Evolutionary conservation across 2,888 invertebrate species (phyloP).

Genomic region (Pardosa pseudoannulata): DNA sequence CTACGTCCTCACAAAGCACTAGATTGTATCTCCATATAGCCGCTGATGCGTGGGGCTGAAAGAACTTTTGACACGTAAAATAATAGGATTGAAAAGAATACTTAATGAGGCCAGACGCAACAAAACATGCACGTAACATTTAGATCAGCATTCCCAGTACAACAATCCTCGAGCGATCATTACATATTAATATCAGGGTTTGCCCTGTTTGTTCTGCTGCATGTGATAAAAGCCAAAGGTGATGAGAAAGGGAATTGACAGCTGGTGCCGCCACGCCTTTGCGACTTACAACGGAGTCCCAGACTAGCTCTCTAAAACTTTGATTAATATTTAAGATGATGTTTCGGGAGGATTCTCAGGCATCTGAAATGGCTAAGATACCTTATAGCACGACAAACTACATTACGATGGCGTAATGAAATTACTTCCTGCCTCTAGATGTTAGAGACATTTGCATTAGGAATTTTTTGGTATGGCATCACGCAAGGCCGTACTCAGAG

Average conservation of each 20-base stretch:
- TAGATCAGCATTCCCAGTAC: background rate
- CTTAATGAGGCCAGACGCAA: background rate
- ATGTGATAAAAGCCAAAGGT: background rate
- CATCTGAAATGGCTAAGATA: too few species aligned
- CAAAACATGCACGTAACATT: background rate
- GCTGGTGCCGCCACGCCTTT: constrained; percentile 1
- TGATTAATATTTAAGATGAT: background rate
- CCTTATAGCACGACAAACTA: too few species aligned
- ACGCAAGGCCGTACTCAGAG: too few species aligned
- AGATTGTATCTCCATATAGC: too few species aligned
- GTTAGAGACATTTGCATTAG: too few species aligned
- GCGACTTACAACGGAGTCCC: background rate
- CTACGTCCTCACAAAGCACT: too few species aligned
- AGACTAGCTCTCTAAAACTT: background rate
- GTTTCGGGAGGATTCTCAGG: too few species aligned
- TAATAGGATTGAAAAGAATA: background rate
- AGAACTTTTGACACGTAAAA: background rate
- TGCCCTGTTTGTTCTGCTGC: background rate
- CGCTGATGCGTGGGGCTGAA: too few species aligned
- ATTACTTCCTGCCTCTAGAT: too few species aligned
- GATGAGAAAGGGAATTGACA: background rate
- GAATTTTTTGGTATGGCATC: too few species aligned
- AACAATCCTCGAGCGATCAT: background rate
- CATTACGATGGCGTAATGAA: too few species aligned
- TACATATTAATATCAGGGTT: background rate